Evolutionary conservation across 2,797 vertebrate genomes (phyloP), one percentile per base, ranked within the genome.

Genomic region (Typhlichthys eigenmanni): DNA sequence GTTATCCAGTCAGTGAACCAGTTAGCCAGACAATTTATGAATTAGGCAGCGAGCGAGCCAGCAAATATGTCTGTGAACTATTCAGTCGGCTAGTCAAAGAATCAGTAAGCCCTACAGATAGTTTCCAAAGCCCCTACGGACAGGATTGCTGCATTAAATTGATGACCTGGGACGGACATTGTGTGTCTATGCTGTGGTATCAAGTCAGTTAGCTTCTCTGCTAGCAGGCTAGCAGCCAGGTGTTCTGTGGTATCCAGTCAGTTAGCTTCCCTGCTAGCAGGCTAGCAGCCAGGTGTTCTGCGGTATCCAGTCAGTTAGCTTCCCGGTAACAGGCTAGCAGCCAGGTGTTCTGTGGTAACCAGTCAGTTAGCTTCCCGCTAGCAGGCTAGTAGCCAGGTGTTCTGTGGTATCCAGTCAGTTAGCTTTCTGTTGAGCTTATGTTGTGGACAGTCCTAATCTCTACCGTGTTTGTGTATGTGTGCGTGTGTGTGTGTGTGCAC

Each of bases 91-190:
- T 2, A 50, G 47, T 14, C 47, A 11, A 24, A 4, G 8, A 50
- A 17, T 1, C 5, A 49, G 19, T 34, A 13, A 34, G 46, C 19
- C 47, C 45, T 46, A 24, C 11, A 17, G 34, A 43, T 63, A 38
- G 55, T 47, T 34, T 13, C 43, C 56, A n/a, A 32, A 10, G 34
- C 10, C 58, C n/a, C 82, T 78, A 82, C 64, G 72, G 75, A 69
- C 55, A 3, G 62, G 58, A 48, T 72, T 74, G 71, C 67, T 76
- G 48, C 77, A 79, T 78, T 73, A 24, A 68, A 73, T 69, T 69
- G 68, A 71, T 50, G 45, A 57, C 55, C 62, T 61, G 70, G 47
- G 51, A 58, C 24, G 48, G 66, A 59, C 56, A 64, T 51, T 16
- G 58, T 29, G 58, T 32, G 13, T n/a, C 14, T 32, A 19, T 29